These are phyloP conservation scores for Spermophilus dauricus DNA, from an alignment of 2,113 vertebrate species.

Conservation along the genomic window DNA sequence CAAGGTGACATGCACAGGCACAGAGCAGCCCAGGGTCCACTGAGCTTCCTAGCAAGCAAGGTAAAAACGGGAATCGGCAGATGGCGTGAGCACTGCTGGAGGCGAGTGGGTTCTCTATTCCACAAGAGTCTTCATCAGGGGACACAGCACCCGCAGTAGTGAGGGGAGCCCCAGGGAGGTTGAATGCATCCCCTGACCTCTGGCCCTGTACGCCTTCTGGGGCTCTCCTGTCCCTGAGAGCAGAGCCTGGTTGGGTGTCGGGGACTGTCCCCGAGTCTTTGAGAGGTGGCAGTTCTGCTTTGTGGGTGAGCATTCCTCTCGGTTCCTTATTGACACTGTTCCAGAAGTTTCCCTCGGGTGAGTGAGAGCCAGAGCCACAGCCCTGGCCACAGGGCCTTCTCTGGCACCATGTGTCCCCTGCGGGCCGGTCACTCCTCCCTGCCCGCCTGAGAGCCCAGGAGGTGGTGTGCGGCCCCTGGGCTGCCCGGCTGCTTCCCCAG, in stretches of 20 bases:
- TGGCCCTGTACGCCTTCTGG: not conserved
- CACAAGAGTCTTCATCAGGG: no score
- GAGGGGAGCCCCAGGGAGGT: no score
- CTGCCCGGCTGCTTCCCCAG: no score
- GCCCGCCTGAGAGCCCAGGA: not conserved
- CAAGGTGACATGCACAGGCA: no score
- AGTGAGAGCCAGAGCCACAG: not conserved
- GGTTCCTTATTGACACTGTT: not conserved
- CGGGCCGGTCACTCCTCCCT: no score
- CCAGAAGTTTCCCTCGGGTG: not conserved
- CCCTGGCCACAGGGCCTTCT: no score
- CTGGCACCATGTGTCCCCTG: no score
- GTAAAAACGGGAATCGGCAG: not conserved
- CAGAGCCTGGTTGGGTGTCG: not conserved
- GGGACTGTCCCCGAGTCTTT: not conserved
- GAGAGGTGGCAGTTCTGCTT: not conserved
- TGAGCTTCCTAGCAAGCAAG: not conserved
- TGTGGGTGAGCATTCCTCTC: not conserved
- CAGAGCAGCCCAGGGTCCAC: accelerated
- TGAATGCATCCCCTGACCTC: accelerated
- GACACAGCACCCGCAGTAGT: no score
- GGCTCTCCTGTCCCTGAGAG: not conserved
- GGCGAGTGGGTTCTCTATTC: accelerated
- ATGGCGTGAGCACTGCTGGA: accelerated
- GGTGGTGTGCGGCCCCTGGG: no score